A percentile compares a stretch with the other conserved stretches of the same genome.
These are phyloP conservation scores for Symphodus melops DNA, from an alignment of 2,113 vertebrate species.

Conservation along the genomic window DNA sequence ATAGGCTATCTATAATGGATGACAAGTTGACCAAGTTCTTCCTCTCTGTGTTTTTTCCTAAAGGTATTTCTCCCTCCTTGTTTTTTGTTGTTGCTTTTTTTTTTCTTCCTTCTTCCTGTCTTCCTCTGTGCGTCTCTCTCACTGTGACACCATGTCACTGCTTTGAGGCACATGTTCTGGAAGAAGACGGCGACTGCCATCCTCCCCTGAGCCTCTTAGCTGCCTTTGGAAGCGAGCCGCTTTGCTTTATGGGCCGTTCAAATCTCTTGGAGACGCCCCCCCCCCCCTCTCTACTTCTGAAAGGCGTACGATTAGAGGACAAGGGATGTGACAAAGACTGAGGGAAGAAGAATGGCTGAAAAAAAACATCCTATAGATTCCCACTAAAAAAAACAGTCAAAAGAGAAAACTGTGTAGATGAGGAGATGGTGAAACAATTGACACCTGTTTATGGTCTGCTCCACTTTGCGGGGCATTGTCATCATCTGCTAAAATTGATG, in stretches of 20 bases:
- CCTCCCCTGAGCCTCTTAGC: slow-evolving; percentile 76
- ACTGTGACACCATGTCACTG: slow-evolving; percentile 70
- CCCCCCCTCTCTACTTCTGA: slow-evolving; percentile 48
- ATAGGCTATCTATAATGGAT: slow-evolving; percentile 76
- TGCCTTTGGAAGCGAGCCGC: slow-evolving; percentile 67
- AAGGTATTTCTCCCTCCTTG: background rate
- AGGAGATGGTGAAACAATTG: slow-evolving; percentile 30
- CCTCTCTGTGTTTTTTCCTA: slow-evolving; percentile 24
- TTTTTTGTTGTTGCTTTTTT: background rate
- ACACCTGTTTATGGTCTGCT: slow-evolving; percentile 37
- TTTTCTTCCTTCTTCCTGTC: slow-evolving; percentile 19
- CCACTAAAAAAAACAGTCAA: slow-evolving; percentile 19
- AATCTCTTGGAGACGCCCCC: slow-evolving; percentile 64
- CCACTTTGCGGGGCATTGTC: slow-evolving; percentile 27
- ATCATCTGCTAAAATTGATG: slow-evolving; percentile 7
- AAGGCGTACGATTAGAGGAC: slow-evolving; percentile 63
- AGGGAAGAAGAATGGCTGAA: background rate
- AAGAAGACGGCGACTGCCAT: slow-evolving; percentile 65
- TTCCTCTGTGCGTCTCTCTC: slow-evolving; percentile 38
- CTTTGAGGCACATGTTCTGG: slow-evolving; percentile 75
- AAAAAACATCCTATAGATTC: slow-evolving; percentile 1
- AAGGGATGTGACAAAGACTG: slow-evolving; percentile 37
- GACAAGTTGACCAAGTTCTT: slow-evolving; percentile 71
- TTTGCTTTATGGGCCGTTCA: slow-evolving; percentile 67
- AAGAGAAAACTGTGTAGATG: slow-evolving; percentile 15